phyloP scores from a whole-genome alignment of 2,797 vertebrate species.

The Arremon aurantiirostris region DNA sequence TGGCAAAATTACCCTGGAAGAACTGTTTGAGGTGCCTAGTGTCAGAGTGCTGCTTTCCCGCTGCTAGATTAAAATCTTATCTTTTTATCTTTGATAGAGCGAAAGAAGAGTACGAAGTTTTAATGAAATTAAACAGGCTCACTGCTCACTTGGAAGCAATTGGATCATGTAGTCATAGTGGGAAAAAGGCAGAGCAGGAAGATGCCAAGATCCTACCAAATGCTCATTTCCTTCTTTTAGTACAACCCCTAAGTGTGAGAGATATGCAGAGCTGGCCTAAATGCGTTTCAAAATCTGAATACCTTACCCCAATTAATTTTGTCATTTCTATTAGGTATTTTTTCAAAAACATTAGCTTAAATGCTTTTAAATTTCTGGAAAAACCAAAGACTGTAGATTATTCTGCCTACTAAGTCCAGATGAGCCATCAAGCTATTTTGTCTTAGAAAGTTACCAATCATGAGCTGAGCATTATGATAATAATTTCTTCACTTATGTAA shows the following conservation, averaged over 20 bases:
- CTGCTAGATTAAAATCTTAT: not conserved
- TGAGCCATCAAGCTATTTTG: not conserved
- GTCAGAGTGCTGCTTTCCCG: not conserved
- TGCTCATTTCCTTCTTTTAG: not conserved
- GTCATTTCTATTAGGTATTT: not conserved
- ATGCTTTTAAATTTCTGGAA: not conserved
- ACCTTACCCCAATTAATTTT: not conserved
- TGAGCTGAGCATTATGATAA: not conserved
- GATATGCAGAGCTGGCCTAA: not conserved
- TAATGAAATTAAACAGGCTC: not conserved
- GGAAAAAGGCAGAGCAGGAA: not conserved
- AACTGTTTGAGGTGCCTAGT: not conserved
- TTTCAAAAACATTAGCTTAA: not conserved
- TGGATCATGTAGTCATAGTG: not conserved
- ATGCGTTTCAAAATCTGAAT: not conserved
- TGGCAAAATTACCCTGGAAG: not conserved
- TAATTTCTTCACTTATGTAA: not conserved
- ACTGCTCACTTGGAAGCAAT: not conserved
- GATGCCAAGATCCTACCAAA: not conserved
- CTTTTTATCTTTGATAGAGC: not conserved
- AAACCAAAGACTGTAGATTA: not conserved
- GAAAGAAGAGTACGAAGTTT: not conserved
- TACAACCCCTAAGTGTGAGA: accelerated
- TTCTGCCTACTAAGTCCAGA: not conserved
- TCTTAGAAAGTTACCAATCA: not conserved